A percentile compares a stretch with the other conserved stretches of the same genome.
phyloP scores from a whole-genome alignment of 2,113 vertebrate genomes.

The Oophaga pumilio region DNA sequence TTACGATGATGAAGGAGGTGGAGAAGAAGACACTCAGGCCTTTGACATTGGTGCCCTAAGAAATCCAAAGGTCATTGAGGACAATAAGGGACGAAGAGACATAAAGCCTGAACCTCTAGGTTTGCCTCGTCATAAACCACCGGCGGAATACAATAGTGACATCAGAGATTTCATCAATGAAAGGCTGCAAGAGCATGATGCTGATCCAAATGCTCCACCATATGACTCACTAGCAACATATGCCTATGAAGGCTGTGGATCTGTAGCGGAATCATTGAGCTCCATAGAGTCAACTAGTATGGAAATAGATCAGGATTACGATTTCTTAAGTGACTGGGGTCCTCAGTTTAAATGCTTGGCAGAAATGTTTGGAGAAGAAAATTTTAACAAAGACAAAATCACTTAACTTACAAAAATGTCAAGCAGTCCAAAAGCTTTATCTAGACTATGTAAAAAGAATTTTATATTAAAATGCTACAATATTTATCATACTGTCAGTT shows the following conservation, averaged over 20 bases:
- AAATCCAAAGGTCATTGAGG: constrained; percentile 92
- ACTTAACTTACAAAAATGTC: constrained; percentile 66
- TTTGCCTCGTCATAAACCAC: constrained; percentile 69
- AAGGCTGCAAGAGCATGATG: constrained; percentile 87
- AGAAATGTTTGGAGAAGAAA: constrained; percentile 89
- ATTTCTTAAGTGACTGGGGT: constrained; percentile 93
- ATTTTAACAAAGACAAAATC: constrained; percentile 73
- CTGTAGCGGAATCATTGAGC: constrained; percentile 91
- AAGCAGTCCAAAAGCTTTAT: constrained; percentile 67
- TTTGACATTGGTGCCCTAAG: constrained; percentile 96
- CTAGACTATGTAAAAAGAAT: constrained; percentile 55
- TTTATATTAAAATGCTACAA: constrained; percentile 62
- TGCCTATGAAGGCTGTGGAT: constrained; percentile 93
- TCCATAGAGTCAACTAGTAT: constrained; percentile 85
- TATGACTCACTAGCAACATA: constrained; percentile 97
- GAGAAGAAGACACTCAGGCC: constrained; percentile 96
- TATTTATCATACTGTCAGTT: constrained; percentile 70
- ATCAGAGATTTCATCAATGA: constrained; percentile 92
- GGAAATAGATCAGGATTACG: constrained; percentile 88
- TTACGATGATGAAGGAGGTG: constrained; percentile 96
- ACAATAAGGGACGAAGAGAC: constrained; percentile 88
- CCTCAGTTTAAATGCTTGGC: constrained; percentile 94
- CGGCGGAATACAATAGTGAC: constrained; percentile 83
- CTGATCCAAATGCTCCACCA: constrained; percentile 85
- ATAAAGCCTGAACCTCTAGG: constrained; percentile 86